Evolutionary conservation across 2,113 vertebrate genomes (phyloP).

Genomic region (Pseudopodoces humilis): DNA sequence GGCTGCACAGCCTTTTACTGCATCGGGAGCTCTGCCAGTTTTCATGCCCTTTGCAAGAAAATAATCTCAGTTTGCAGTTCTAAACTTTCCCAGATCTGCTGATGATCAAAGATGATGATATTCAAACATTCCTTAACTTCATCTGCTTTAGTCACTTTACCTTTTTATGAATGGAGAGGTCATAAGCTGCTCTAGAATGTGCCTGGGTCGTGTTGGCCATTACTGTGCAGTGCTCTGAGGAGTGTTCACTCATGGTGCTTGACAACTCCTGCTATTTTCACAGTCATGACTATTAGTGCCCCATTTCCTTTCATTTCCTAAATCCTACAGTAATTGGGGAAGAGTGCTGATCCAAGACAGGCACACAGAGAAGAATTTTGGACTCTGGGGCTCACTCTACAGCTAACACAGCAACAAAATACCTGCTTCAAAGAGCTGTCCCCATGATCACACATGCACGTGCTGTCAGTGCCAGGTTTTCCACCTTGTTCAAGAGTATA

Average conservation of each 20-base stretch:
- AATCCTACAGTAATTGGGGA: not conserved
- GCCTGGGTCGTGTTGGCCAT: not conserved
- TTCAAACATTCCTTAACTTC: not conserved
- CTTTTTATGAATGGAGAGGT: not conserved
- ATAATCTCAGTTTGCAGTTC: not conserved
- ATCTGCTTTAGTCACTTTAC: not conserved
- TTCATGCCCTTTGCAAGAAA: not conserved
- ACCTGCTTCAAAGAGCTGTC: not conserved
- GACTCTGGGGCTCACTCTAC: not conserved
- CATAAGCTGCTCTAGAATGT: not conserved
- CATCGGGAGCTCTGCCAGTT: not conserved
- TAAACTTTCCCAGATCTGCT: not conserved
- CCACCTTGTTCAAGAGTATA: not conserved
- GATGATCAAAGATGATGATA: not conserved
- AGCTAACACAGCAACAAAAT: not conserved
- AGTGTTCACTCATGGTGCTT: not conserved
- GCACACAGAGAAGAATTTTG: not conserved
- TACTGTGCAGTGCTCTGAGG: not conserved
- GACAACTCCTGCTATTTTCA: not conserved
- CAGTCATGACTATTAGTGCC: not conserved
- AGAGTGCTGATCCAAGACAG: not conserved
- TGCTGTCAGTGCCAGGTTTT: not conserved
- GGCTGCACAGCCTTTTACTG: not conserved
- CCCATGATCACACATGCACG: fast-evolving
- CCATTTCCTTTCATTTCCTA: not conserved